Evolutionary conservation across 2,888 invertebrate genomes (phyloP).

Genomic region (Ophonus ardosiacus): DNA sequence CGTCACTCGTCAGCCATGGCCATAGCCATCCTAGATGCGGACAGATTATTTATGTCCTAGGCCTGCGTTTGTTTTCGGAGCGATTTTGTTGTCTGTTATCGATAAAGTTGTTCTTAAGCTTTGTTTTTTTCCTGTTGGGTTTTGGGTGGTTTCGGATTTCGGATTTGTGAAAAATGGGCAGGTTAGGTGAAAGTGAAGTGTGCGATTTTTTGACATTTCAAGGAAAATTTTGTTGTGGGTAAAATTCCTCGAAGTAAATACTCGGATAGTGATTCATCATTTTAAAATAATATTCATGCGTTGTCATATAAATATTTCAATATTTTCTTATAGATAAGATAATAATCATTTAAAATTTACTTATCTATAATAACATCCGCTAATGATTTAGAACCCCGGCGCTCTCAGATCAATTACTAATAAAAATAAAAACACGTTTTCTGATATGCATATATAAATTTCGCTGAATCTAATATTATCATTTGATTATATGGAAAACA

Average conservation of each 20-base stretch:
- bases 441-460: too few relatives aligned
- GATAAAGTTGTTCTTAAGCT: conserved; percentile 17
- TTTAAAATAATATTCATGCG: too few relatives aligned
- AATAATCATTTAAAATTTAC: too few relatives aligned
- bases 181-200: conserved; percentile 4
- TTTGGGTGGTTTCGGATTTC: conserved; percentile 31
- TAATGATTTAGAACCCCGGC: too few relatives aligned
- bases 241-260: background rate
- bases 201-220: conserved; percentile 4
- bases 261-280: background rate
- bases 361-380: too few relatives aligned
- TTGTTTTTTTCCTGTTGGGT: background rate
- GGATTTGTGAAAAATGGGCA: background rate
- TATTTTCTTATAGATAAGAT: too few relatives aligned
- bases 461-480: too few relatives aligned
- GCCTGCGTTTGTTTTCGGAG: conserved; percentile 15
- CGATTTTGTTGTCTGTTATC: conserved; percentile 30
- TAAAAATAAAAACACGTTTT: too few relatives aligned
- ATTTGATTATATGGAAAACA: too few relatives aligned
- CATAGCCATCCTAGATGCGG: conserved; percentile 6
- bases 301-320: too few relatives aligned
- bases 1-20: conserved; percentile 33
- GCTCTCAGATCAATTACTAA: too few relatives aligned
- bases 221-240: background rate
- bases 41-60: conserved; percentile 54